Conservation (phyloP, 2,113 vertebrate species). For the Paraplagusia blochii region DNA sequence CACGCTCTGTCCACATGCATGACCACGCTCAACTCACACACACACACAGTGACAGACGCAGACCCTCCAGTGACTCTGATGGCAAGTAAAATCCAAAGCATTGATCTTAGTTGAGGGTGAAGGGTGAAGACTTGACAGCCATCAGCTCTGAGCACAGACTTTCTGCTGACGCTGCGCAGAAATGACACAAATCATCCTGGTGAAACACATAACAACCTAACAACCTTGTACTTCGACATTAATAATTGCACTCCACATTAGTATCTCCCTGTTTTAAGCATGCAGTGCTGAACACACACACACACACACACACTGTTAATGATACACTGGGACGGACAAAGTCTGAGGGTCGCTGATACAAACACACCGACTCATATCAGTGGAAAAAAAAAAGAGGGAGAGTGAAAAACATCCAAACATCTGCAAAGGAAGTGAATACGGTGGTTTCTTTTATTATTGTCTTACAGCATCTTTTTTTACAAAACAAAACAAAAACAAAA, state of each 20-base stretch:
- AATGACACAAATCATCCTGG: no score
- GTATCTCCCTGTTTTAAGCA: neutral
- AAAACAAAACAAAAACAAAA: constrained; percentile 62
- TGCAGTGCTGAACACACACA: neutral
- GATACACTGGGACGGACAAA: constrained; percentile 69
- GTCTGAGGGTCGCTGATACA: constrained; percentile 62
- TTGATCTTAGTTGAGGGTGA: no score
- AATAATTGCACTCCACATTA: constrained; percentile 1
- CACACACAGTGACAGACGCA: neutral
- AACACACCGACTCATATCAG: constrained; percentile 11
- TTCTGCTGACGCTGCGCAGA: no score
- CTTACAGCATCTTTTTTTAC: constrained; percentile 63
- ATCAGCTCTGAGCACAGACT: no score
- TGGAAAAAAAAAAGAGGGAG: neutral
- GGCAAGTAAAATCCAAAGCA: no score
- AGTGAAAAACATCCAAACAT: neutral
- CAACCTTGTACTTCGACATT: neutral
- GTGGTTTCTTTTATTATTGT: constrained; percentile 71
- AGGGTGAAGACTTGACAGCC: no score
- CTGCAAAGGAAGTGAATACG: constrained; percentile 17
- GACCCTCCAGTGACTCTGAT: no score
- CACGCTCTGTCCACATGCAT: constrained; percentile 52
- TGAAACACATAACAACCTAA: neutral
- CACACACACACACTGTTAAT: constrained; percentile 60
- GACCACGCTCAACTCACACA: neutral